Conservation (phyloP, 2,797 vertebrate genomes). For the Myotis vivesi region DNA sequence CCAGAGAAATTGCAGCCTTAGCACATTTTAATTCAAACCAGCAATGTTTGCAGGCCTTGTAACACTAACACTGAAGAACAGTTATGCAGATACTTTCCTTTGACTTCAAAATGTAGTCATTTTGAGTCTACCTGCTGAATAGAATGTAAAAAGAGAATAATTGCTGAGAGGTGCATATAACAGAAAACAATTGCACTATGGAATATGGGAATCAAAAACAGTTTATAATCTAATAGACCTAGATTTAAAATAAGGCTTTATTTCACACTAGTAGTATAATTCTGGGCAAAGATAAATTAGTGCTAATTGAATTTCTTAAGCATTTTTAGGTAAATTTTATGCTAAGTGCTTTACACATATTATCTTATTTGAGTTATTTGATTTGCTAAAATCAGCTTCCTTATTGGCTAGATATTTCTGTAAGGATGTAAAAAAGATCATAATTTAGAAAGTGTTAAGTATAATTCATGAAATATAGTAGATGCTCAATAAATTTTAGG, state of each 20-base stretch:
- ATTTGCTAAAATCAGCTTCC: not conserved
- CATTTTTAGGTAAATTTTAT: not conserved
- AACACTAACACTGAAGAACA: not conserved
- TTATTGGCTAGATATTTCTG: not conserved
- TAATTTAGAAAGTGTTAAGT: not conserved
- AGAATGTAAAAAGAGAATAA: constrained; percentile 3
- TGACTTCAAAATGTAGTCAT: not conserved
- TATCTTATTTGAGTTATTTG: not conserved
- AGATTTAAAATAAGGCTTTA: not conserved
- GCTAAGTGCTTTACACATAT: not conserved
- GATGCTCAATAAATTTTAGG: not conserved
- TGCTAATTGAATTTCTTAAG: not conserved
- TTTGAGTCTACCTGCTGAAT: not conserved
- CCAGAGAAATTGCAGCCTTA: not conserved
- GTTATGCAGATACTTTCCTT: not conserved
- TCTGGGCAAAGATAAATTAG: not conserved
- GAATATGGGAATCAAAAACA: not conserved
- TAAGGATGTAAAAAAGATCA: not conserved
- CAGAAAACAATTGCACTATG: not conserved
- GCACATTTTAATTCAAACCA: not conserved
- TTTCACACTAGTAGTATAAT: not conserved
- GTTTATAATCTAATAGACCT: not conserved
- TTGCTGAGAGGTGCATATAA: not conserved
- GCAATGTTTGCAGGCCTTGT: not conserved
- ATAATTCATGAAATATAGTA: not conserved